A percentile compares a stretch with the other conserved stretches of the same genome.
These are phyloP conservation scores for Hyposoter didymator DNA, from an alignment of 2,888 invertebrate genomes.

Conservation along the genomic window DNA sequence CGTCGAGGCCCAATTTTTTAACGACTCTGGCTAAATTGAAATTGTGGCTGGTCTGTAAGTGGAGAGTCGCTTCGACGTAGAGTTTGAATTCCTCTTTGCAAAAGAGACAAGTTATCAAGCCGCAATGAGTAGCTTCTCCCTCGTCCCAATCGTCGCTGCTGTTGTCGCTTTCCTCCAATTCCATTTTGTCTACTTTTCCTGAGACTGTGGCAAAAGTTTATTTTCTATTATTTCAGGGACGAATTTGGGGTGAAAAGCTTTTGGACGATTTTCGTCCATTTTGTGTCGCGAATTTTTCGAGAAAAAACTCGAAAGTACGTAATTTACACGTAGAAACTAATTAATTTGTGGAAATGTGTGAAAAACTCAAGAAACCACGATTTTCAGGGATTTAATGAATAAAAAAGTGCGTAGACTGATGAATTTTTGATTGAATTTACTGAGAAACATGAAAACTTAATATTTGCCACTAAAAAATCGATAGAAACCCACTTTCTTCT, in stretches of 20 bases:
- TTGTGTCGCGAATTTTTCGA: background rate
- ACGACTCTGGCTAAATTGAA: slow-evolving; percentile 89
- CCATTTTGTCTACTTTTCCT: slow-evolving; percentile 64
- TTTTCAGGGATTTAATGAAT: background rate
- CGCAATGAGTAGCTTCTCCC: slow-evolving; percentile 84
- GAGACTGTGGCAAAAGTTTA: slow-evolving; percentile 31
- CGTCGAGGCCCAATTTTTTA: slow-evolving; percentile 90
- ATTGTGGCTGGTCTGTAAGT: slow-evolving; percentile 88
- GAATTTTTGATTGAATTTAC: background rate
- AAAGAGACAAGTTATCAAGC: slow-evolving; percentile 89
- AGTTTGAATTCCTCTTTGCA: slow-evolving; percentile 87
- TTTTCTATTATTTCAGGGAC: background rate
- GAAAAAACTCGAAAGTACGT: background rate
- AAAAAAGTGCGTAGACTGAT: background rate
- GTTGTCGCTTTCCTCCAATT: slow-evolving; percentile 76
- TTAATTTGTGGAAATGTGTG: background rate
- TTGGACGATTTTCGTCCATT: background rate
- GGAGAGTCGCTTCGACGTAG: slow-evolving; percentile 88
- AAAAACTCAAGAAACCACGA: background rate
- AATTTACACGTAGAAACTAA: background rate
- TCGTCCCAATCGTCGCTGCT: slow-evolving; percentile 86
- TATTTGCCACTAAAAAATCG: background rate
- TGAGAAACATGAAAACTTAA: background rate
- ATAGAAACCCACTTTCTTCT: slow-evolving; percentile 31
- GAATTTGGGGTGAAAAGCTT: background rate